Conservation (phyloP, 2,888 invertebrate genomes). For the Pyrrhia umbra region DNA sequence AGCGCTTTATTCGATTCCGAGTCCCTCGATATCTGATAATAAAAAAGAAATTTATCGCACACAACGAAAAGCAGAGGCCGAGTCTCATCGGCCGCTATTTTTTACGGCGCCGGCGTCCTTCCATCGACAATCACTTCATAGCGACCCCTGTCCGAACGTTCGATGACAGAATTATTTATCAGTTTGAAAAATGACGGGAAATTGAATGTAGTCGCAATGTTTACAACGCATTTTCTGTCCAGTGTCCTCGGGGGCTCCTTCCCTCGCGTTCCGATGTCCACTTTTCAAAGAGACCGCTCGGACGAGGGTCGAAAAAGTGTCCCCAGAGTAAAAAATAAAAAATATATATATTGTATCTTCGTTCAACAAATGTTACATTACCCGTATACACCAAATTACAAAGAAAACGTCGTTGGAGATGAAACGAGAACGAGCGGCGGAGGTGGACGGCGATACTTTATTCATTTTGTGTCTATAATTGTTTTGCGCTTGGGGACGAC, state of each 20-base stretch:
- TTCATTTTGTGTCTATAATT: conserved; percentile 87
- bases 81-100: conserved; percentile 87
- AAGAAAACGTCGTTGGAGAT: conserved; percentile 77
- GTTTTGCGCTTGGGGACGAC: conserved; percentile 81
- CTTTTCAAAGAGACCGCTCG: conserved; percentile 90
- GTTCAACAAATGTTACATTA: conserved; percentile 83
- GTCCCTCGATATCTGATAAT: conserved; percentile 91
- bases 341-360: conserved; percentile 88
- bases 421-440: conserved; percentile 73
- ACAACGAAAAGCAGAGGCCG: conserved; percentile 79
- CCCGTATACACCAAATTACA: conserved; percentile 83
- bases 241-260: conserved; percentile 89
- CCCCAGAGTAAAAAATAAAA: conserved; percentile 90
- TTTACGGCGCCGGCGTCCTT: conserved; percentile 84
- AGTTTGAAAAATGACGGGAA: conserved; percentile 91
- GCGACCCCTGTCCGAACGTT: conserved; percentile 90
- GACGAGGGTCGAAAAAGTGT: conserved; percentile 91
- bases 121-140: conserved; percentile 90
- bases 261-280: conserved; percentile 90
- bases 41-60: conserved; percentile 90
- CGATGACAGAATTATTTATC: conserved; percentile 91
- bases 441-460: conserved; percentile 80
- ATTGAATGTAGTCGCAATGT: conserved; percentile 91
- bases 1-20: conserved; percentile 90
- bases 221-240: conserved; percentile 90